These are phyloP conservation scores for Porites evermanni DNA, from an alignment of 92 coral and sea anemone genomes.

Conservation along the genomic window DNA sequence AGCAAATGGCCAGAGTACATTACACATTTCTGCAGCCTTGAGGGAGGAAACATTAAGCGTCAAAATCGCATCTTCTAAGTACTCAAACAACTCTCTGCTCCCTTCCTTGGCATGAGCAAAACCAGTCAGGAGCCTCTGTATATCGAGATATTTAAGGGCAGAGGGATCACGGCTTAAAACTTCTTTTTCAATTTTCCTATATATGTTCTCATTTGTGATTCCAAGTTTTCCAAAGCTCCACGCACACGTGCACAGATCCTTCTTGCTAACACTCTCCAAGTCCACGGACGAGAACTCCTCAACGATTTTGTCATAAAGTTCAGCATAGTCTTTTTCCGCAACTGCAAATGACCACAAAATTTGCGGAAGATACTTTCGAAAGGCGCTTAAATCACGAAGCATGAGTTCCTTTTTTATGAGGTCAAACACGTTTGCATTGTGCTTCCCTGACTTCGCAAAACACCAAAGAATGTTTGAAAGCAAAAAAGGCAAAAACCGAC, in stretches of 20 bases:
- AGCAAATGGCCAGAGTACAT: neutral
- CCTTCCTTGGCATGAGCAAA: neutral
- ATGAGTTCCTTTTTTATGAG: neutral
- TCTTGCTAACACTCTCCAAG: neutral
- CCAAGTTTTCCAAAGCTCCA: constrained; percentile 9
- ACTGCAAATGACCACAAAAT: constrained; percentile 1
- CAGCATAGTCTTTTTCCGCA: neutral
- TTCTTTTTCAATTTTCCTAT: neutral
- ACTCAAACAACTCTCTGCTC: neutral
- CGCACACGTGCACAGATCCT: neutral
- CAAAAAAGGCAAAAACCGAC: neutral
- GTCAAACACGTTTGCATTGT: neutral
- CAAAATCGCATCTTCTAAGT: neutral
- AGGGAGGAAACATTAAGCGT: neutral
- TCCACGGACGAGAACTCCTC: neutral
- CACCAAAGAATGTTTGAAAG: neutral
- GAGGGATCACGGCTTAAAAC: neutral
- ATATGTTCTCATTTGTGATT: neutral
- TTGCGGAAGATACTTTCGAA: neutral
- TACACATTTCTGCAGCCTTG: neutral
- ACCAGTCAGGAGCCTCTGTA: neutral
- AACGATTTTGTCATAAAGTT: neutral
- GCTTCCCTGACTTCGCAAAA: neutral
- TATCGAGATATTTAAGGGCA: neutral
- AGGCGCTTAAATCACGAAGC: neutral